Evolutionary conservation across 2,797 vertebrate genomes (phyloP), one percentile per base, ranked within the genome.

Genomic region (Brachyrhaphis roseni): DNA sequence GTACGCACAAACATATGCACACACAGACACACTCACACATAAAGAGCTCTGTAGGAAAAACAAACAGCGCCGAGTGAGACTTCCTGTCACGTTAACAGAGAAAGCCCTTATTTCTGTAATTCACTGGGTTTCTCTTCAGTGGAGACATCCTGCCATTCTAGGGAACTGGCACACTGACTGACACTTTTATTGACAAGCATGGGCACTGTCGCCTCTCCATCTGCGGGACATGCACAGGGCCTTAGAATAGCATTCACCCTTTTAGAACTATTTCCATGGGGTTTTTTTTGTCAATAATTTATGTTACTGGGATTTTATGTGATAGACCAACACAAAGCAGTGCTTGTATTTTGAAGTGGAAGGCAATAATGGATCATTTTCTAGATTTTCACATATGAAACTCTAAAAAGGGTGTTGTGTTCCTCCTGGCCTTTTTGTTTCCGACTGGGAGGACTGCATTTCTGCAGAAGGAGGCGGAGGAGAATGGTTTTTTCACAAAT

Each of bases 81-180:
- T 94, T 93, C 93, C 93, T 93, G 88, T 94, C 90, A 89, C 66
- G 53, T 87, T 87, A 80, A 92, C 89, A 91, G 88, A 72, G 80
- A 89, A 89, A 83, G 84, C 85, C 88, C 85, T 90, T 77, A 84
- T 91, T 90, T 88, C 86, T 85, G 75, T 2, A 13, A 87, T 88
- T 91, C 81, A 80, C 79, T 18, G 55, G 53, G 73, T 84, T 80
- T 81, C 74, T 79, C 77, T 75, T 86, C 80, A 78, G 46, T 73
- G 76, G 81, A 87, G 87, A 90, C 89, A 89, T 93, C 88, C 88
- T 91, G 88, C 74, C 86, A 77, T 88, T 80, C 84, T 81, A 84
- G 90, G 84, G 86, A 91, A 88, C 86, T 89, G 86, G 84, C 88
- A 78, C 79, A 87, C 84, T 89, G 89, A 87, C 86, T 85, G 57